Evolutionary conservation across 2,888 invertebrate species (phyloP).

Genomic region (Phlogophora meticulosa): DNA sequence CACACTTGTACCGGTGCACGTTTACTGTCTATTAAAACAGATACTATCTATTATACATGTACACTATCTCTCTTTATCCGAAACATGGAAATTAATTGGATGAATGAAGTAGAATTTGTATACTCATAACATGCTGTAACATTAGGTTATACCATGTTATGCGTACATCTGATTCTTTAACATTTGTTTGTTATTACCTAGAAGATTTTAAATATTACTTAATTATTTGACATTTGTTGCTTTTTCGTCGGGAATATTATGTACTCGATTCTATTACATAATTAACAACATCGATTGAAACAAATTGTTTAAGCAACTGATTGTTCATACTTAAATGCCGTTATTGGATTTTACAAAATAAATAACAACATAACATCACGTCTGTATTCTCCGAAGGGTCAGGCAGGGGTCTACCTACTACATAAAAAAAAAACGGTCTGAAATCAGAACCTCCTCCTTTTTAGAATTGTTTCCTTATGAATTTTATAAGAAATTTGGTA

Average conservation of each 20-base stretch:
- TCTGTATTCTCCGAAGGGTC: too few relatives aligned
- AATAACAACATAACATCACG: too few relatives aligned
- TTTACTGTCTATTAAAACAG: not conserved
- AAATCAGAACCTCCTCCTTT: too few relatives aligned
- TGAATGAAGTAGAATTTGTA: not conserved
- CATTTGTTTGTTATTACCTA: constrained; percentile 3
- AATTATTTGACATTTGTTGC: constrained; percentile 46
- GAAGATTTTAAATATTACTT: constrained; percentile 22
- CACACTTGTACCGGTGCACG: not conserved
- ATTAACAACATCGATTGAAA: constrained; percentile 27
- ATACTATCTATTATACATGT: not conserved
- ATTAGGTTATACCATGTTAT: not conserved
- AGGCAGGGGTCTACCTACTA: too few relatives aligned
- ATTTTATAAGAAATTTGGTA: not conserved
- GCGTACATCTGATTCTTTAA: not conserved
- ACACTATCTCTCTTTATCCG: not conserved
- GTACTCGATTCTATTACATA: constrained; percentile 36
- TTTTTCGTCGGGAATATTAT: constrained; percentile 6
- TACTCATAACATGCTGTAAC: too few relatives aligned
- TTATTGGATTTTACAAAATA: constrained; percentile 11
- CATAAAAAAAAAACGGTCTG: too few relatives aligned
- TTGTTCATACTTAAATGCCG: constrained; percentile 13
- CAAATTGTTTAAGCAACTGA: constrained; percentile 27
- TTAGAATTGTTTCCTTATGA: not conserved
- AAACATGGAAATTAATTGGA: too few relatives aligned